Percentiles rank a stretch among this genome's conserved stretches.
Evolutionary conservation across 2,113 vertebrate species (phyloP).

Genomic region (Passer domesticus): DNA sequence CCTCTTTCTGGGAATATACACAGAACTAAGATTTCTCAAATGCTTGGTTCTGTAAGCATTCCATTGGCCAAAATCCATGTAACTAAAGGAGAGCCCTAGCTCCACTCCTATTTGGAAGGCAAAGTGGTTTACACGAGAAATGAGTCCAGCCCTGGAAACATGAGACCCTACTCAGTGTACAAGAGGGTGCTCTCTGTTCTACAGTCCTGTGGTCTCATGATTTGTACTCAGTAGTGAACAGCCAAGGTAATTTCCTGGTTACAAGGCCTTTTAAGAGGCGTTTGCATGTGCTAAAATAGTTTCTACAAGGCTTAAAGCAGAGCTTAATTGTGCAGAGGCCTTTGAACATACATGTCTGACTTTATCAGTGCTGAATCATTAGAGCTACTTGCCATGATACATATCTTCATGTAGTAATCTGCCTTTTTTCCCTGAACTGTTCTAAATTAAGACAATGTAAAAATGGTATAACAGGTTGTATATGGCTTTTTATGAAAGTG

Average conservation of each 20-base stretch:
- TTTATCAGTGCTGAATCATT: background rate
- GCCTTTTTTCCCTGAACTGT: background rate
- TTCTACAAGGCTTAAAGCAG: background rate
- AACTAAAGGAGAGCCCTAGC: background rate
- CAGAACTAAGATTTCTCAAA: background rate
- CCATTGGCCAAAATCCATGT: background rate
- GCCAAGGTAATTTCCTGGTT: background rate
- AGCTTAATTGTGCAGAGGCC: background rate
- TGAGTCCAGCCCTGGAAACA: background rate
- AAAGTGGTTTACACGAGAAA: background rate
- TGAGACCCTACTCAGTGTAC: background rate
- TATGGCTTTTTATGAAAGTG: background rate
- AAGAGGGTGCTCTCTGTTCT: background rate
- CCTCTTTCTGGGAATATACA: background rate
- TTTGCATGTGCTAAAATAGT: background rate
- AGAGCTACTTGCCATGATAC: background rate
- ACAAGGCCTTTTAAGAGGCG: background rate
- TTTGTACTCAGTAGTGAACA: rapidly evolving
- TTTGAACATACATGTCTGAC: background rate
- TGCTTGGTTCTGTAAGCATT: background rate
- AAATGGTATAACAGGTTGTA: background rate
- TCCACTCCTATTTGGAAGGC: background rate
- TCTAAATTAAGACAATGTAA: background rate
- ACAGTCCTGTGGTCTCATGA: background rate
- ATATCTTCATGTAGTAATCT: background rate